Evolutionary conservation across 2,888 invertebrate species (phyloP).

Genomic region (Agapostemon virescens): DNA sequence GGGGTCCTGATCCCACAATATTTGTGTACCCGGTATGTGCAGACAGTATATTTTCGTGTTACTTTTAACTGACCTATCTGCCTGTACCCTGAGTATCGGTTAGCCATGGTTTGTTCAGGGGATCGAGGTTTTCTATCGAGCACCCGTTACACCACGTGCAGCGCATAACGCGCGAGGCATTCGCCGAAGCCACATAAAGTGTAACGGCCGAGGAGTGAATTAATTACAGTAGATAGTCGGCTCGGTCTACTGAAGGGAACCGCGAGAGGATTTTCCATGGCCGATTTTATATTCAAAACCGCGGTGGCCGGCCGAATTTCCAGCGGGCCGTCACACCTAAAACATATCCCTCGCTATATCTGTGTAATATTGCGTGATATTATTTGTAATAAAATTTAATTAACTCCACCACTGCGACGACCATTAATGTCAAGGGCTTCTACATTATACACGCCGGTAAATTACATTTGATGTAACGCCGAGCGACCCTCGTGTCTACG

Average conservation of each 20-base stretch:
- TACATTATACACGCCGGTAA: slow-evolving; percentile 58
- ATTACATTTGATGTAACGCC: slow-evolving; percentile 59
- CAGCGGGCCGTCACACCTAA: slow-evolving; percentile 14
- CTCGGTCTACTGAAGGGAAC: slow-evolving; percentile 30
- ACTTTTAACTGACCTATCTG: neutral
- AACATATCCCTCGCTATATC: slow-evolving; percentile 36
- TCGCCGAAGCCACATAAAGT: slow-evolving; percentile 40
- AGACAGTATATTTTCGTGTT: neutral
- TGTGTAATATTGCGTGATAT: slow-evolving; percentile 62
- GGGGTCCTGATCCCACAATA: too few relatives aligned
- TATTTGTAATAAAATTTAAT: slow-evolving; percentile 72
- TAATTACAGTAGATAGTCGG: slow-evolving; percentile 54
- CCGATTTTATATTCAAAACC: slow-evolving; percentile 56
- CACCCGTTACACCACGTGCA: neutral
- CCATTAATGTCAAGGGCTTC: slow-evolving; percentile 59
- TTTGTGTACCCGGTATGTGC: too few relatives aligned
- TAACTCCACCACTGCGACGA: slow-evolving; percentile 58
- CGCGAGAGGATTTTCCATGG: slow-evolving; percentile 36
- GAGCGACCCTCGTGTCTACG: slow-evolving; percentile 36
- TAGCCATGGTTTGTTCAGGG: neutral
- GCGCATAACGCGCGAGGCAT: slow-evolving; percentile 29
- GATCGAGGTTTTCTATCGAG: neutral
- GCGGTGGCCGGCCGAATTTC: slow-evolving; percentile 8
- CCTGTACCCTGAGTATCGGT: neutral
- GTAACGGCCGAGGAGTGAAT: slow-evolving; percentile 50